phyloP scores from a whole-genome alignment of 2,797 vertebrate species.

The Pristis pectinata region DNA sequence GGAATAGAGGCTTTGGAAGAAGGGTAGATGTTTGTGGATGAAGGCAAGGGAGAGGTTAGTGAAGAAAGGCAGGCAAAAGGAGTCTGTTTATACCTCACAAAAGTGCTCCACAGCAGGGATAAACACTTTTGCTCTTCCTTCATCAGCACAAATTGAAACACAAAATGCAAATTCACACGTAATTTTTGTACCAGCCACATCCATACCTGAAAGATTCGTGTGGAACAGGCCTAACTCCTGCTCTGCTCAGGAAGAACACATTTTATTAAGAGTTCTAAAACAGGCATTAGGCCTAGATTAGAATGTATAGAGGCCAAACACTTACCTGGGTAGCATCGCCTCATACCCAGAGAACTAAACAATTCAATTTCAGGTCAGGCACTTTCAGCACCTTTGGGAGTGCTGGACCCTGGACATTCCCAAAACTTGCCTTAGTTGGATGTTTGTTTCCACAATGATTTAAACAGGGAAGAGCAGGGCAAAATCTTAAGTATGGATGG shows the following conservation, averaged over 20 bases:
- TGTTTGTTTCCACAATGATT: neutral
- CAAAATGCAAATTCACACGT: neutral
- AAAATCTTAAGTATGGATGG: neutral
- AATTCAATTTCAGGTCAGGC: neutral
- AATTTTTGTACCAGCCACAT: neutral
- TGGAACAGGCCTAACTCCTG: neutral
- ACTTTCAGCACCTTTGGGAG: neutral
- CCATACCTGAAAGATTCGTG: neutral
- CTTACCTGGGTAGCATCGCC: neutral
- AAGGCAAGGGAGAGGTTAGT: no score
- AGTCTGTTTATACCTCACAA: no score
- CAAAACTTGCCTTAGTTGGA: neutral
- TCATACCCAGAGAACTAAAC: neutral
- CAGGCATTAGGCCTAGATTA: neutral
- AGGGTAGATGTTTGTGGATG: no score
- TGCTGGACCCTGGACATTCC: neutral
- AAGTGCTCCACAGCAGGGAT: no score
- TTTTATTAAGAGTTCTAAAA: neutral
- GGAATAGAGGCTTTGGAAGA: no score
- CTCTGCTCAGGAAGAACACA: neutral
- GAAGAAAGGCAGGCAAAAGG: no score
- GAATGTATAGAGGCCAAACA: neutral
- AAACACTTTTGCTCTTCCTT: no score
- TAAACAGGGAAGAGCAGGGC: neutral
- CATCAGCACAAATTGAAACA: neutral